Conservation (phyloP, 2,888 invertebrate genomes). For the Eupeodes latifasciatus region DNA sequence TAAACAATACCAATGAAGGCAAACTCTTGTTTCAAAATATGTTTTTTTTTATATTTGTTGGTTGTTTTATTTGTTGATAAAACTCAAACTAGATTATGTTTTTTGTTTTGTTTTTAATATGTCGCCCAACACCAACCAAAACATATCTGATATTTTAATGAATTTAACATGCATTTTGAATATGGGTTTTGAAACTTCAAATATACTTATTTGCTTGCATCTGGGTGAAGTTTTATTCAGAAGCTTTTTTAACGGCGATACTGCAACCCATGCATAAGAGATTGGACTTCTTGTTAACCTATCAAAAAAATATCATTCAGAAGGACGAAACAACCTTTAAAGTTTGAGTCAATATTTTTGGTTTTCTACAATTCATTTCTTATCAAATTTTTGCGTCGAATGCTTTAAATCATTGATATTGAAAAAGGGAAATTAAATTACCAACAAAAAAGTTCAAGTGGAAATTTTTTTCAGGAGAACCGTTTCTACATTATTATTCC, state of each 20-base stretch:
- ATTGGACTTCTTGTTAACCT: no score
- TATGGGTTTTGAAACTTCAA: background rate
- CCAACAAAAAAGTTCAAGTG: no score
- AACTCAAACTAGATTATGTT: conserved; percentile 44
- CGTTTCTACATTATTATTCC: no score
- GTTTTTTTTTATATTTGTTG: conserved; percentile 4
- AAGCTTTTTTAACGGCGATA: background rate
- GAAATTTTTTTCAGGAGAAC: no score
- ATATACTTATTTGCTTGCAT: background rate
- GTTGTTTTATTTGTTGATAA: conserved; percentile 2
- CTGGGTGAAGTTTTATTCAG: background rate
- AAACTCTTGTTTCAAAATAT: conserved; percentile 60
- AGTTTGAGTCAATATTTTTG: no score
- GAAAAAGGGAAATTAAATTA: no score
- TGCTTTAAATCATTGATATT: no score
- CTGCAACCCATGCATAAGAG: no score
- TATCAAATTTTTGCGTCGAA: no score
- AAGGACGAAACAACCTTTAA: no score
- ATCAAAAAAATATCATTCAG: no score
- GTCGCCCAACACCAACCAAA: conserved; percentile 9
- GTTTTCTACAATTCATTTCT: no score
- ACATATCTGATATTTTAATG: background rate
- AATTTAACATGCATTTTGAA: conserved; percentile 32
- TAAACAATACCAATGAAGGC: conserved; percentile 73
- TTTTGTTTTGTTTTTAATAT: conserved; percentile 11